Percentiles rank a stretch among this genome's conserved stretches.
Conservation (phyloP, 23 tunicate species). For the Halocynthia roretzi region DNA sequence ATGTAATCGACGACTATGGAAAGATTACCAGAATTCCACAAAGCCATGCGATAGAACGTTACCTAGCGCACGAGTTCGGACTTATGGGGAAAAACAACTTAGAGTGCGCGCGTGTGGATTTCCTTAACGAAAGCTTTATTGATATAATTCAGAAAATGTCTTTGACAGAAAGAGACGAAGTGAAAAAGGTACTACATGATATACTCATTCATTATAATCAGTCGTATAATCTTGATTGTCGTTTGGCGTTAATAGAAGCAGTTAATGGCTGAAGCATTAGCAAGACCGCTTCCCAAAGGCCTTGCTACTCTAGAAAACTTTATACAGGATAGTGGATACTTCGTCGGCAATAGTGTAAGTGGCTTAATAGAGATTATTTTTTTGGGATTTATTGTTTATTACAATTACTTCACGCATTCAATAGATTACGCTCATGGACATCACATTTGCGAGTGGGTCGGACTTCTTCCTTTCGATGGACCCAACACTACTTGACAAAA, state of each 20-base stretch:
- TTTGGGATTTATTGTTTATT: too few relatives aligned
- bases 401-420: not conserved
- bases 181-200: conserved; percentile 43
- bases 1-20: conserved; percentile 42
- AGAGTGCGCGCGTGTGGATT: conserved; percentile 28
- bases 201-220: not conserved
- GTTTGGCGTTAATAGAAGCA: not conserved
- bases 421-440: conserved; percentile 40
- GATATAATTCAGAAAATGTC: conserved; percentile 46
- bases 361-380: too few relatives aligned
- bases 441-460: conserved; percentile 29
- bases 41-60: conserved; percentile 42
- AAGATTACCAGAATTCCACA: conserved; percentile 12
- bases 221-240: not conserved
- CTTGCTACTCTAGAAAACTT: not conserved
- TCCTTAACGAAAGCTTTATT: conserved; percentile 28
- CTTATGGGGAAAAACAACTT: conserved; percentile 22
- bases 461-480: conserved; percentile 24
- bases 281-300: conserved; percentile 1
- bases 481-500: conserved; percentile 1
- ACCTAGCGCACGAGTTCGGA: conserved; percentile 39
- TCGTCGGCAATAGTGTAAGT: not conserved
- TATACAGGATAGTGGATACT: not conserved
- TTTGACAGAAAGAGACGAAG: conserved; percentile 58
- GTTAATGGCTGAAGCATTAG: not conserved